Base-by-base conservation (phyloP, 1,140 invertebrate species). In the Homalodisca vitripennis region DNA sequence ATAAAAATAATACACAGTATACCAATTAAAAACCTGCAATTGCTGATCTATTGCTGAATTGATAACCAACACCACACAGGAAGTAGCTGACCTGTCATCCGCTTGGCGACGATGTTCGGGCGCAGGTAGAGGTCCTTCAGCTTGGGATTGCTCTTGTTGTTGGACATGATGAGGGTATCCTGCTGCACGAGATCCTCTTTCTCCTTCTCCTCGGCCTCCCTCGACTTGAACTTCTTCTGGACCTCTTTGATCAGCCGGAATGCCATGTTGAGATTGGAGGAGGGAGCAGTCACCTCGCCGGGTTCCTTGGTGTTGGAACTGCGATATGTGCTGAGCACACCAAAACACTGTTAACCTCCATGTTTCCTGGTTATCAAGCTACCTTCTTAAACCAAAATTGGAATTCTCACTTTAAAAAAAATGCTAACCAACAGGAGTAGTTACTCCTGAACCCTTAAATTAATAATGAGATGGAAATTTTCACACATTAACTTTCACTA, bases 111-210 rank as follows among this genome's bases (percentile, higher is more conserved):
- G 77, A 99, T 98, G 80, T 99, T 99, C 24, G 98, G 98, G 73
- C 98, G 85, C 79, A 99, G 98, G 76, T 98, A 99, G 17, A 99
- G 83, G 84, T 99, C 98, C 80, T 99, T 99, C 0, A 99, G 79
- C 81, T 98, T 99, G 0, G 98, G 97, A 83, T 99, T 99, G 70
- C 95, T 95, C 82, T 99, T 98, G 78, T 95, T 96, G 76, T 93
- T 92, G 13, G 93, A 97, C 2, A 99, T 79, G 57, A 99, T 86
- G n/a, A 99, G 82, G 6, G 94, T 97, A 81, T 99, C 98, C 82
- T 99, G 98, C 82, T 99, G 98, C 0, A 99, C 97, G 62, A 99
- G 87, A 84, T 95, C 92, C 80, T 99, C 98, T 74, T 98, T 98
- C 80, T 99, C 98, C 73, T 95, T 88, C 81, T 99, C 97, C 81